Base-by-base conservation (phyloP, 2,888 invertebrate genomes). In the Hedychridium roseum region DNA sequence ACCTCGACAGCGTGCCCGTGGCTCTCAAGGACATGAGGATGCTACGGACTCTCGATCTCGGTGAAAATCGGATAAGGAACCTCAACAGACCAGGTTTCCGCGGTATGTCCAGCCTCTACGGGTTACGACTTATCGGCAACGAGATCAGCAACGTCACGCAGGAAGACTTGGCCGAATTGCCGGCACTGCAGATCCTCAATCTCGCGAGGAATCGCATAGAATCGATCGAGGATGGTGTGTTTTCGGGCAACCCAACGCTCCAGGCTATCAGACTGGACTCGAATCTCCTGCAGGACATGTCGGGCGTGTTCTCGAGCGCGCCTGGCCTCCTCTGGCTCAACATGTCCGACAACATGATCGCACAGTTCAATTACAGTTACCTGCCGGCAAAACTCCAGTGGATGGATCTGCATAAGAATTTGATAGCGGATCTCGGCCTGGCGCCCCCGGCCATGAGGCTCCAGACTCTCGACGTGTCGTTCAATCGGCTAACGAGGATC, bases 371-470 rank as follows among this genome's bases (percentile, higher is more conserved):
- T 81, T 95, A 92, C 78, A 85, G 89, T 17, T 85, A 91, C 62
- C 87, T 95, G 57, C 94, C 95, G 9, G 82, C 84, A 66, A 88
- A 88, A 54, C 82, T 95, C 59, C 91, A 92, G 76, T 93, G 92
- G 91, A 81, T 96, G 59, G 94, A 95, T 81, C 82, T 95, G 71
- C 94, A 94, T 76, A 91, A 90, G 78, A 95, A 96, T 81, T 86
- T 86, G 68, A 87, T 95, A 60, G 82, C 84, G 61, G 89, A 91
- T 71, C 81, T 95, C 34, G 89, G 90, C 46, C 43, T 64, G 11
- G 91, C 91, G 74, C 87, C 88, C 59, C 87, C 88, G 68, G 85
- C 85, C 23, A 81, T 92, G 30, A 85, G 86, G 21, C 82, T 95
- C 46, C 90, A 91, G 80, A 92, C 92, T 35, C 82, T 95, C 60